Conservation (phyloP, 2,797 vertebrate species). For the Coluber constrictor region DNA sequence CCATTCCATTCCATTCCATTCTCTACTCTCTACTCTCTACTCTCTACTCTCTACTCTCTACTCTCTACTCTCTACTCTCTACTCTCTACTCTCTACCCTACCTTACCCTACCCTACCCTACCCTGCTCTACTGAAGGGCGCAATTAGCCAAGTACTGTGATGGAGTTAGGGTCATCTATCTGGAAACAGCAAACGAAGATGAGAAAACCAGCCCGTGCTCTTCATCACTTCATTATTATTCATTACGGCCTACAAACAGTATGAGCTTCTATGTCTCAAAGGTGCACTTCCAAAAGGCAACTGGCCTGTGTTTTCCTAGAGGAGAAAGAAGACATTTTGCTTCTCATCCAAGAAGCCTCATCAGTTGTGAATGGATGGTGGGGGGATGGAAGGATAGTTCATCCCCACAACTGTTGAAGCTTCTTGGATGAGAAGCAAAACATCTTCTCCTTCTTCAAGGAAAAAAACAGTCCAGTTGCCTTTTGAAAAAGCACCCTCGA, state of each 20-base stretch:
- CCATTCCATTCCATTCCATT: not conserved
- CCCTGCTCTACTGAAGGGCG: not conserved
- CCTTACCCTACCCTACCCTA: too few relatives aligned
- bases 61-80: too few relatives aligned
- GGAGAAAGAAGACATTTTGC: not conserved
- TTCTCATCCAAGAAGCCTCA: not conserved
- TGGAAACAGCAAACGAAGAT: not conserved
- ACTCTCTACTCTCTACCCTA: rapidly evolving
- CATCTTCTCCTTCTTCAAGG: not conserved
- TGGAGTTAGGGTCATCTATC: not conserved
- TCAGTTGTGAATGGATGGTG: not conserved
- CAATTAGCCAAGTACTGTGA: not conserved
- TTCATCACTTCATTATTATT: not conserved
- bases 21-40: too few relatives aligned
- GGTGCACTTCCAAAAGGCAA: not conserved
- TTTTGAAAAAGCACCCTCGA: not conserved
- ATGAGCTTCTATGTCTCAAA: not conserved
- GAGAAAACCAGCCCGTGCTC: not conserved
- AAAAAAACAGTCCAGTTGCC: not conserved
- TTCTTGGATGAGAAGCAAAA: not conserved
- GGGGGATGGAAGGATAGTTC: not conserved
- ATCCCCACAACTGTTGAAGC: not conserved
- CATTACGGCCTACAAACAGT: not conserved
- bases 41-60: too few relatives aligned
- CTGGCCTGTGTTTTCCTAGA: not conserved